phyloP scores from a whole-genome alignment of 2,888 invertebrate species.

The Gryllus longicercus region DNA sequence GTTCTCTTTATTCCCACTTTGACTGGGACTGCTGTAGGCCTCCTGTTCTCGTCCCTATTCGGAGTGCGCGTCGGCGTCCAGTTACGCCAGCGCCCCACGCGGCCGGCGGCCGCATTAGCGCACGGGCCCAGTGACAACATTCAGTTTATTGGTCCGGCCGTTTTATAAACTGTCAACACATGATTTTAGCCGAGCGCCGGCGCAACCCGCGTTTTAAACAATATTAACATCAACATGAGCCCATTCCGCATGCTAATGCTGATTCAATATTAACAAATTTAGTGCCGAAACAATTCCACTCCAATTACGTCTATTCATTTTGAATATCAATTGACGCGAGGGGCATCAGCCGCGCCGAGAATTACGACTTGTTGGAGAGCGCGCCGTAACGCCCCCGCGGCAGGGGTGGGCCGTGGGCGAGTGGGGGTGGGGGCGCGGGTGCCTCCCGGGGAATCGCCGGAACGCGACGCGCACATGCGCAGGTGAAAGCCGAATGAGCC shows the following conservation, averaged over 20 bases:
- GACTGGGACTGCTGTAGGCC: neutral
- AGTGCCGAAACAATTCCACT: neutral
- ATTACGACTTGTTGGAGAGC: neutral
- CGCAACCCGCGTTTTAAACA: neutral
- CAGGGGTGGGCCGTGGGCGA: no score
- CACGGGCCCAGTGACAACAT: neutral
- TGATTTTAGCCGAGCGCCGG: neutral
- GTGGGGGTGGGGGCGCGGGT: neutral
- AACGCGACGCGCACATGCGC: neutral
- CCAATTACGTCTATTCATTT: neutral
- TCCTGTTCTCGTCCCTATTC: neutral
- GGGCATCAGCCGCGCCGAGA: neutral
- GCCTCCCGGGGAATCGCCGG: neutral
- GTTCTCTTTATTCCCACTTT: neutral
- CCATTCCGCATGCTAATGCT: neutral
- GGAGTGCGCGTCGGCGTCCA: neutral
- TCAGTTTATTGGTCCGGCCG: neutral
- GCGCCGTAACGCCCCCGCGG: neutral
- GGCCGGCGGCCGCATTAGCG: neutral
- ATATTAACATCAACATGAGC: neutral
- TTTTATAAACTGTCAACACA: slow-evolving; percentile 17
- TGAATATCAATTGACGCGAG: neutral
- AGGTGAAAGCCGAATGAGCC: neutral
- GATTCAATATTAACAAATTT: slow-evolving; percentile 10
- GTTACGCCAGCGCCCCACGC: neutral